Evolutionary conservation across 2,888 invertebrate species (phyloP).

Genomic region (Hypsopygia costalis): DNA sequence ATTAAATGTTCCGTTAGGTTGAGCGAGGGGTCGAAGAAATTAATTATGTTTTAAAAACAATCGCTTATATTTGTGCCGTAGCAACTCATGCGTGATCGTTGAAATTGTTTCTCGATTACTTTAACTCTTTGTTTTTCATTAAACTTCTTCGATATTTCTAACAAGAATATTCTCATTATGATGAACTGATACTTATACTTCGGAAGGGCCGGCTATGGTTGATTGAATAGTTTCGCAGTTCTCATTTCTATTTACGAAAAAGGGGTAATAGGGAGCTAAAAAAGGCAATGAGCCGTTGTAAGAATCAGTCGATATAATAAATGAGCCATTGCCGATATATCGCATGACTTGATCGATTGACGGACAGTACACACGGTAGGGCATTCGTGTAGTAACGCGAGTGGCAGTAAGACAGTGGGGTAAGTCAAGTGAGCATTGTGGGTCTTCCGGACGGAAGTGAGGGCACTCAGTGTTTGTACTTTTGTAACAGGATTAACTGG

Average conservation of each 20-base stretch:
- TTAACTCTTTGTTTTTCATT: slow-evolving; percentile 71
- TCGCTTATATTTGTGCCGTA: slow-evolving; percentile 71
- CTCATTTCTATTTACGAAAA: neutral
- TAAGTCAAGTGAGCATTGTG: slow-evolving; percentile 58
- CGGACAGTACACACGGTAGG: slow-evolving; percentile 6
- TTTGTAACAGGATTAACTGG: slow-evolving; percentile 75
- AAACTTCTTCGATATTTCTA: slow-evolving; percentile 54
- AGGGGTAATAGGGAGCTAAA: neutral
- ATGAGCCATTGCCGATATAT: slow-evolving; percentile 22
- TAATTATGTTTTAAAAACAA: slow-evolving; percentile 80
- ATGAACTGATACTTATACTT: neutral
- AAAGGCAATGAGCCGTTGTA: slow-evolving; percentile 9
- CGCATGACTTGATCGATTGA: slow-evolving; percentile 15
- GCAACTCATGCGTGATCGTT: slow-evolving; percentile 74
- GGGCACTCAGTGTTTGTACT: slow-evolving; percentile 74
- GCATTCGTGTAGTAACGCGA: slow-evolving; percentile 29
- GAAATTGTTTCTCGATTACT: slow-evolving; percentile 78
- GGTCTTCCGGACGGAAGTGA: slow-evolving; percentile 71
- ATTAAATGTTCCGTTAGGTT: slow-evolving; percentile 77
- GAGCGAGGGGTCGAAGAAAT: slow-evolving; percentile 72
- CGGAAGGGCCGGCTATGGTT: neutral
- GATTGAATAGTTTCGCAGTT: neutral
- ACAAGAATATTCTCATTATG: slow-evolving; percentile 1
- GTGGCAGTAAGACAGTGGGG: slow-evolving; percentile 74
- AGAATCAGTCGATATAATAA: slow-evolving; percentile 17